A percentile compares a stretch with the other conserved stretches of the same genome.
Conservation (phyloP, 2,113 vertebrate genomes). For the Xiphophorus couchianus region DNA sequence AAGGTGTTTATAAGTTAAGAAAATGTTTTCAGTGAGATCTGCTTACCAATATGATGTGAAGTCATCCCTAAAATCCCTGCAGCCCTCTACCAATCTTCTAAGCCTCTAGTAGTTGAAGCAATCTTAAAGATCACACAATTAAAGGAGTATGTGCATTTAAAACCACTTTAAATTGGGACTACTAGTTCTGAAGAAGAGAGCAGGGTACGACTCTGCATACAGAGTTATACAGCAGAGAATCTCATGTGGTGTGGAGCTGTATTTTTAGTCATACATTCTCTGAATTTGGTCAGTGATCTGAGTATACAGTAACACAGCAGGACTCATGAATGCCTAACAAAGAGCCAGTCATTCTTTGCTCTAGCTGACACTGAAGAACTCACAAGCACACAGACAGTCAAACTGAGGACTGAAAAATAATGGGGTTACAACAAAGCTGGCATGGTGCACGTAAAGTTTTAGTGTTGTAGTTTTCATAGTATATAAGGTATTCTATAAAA, state of each 20-base stretch:
- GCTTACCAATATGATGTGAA: constrained; percentile 11
- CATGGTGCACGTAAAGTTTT: background rate
- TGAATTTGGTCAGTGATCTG: constrained; percentile 16
- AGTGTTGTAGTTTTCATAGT: background rate
- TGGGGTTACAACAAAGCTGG: background rate
- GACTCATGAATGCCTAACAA: constrained; percentile 40
- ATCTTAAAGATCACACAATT: constrained; percentile 30
- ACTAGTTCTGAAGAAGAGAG: constrained; percentile 28
- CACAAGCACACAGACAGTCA: background rate
- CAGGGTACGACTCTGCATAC: constrained; percentile 22
- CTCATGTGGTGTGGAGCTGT: constrained; percentile 19
- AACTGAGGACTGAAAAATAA: background rate
- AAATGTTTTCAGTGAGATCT: constrained; percentile 13
- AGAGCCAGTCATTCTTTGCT: constrained; percentile 42
- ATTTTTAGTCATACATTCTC: constrained; percentile 28
- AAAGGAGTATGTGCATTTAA: constrained; percentile 45
- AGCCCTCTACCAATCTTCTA: constrained; percentile 13
- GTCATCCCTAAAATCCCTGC: constrained; percentile 30
- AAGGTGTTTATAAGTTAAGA: constrained; percentile 1
- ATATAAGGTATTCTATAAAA: background rate
- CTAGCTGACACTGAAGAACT: background rate
- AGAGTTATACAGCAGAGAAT: constrained; percentile 28
- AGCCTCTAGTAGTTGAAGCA: constrained; percentile 30
- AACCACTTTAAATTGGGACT: constrained; percentile 54
- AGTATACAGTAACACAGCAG: constrained; percentile 11